Base-by-base conservation (phyloP, 2,113 vertebrate genomes). In the Sylvietta virens region DNA sequence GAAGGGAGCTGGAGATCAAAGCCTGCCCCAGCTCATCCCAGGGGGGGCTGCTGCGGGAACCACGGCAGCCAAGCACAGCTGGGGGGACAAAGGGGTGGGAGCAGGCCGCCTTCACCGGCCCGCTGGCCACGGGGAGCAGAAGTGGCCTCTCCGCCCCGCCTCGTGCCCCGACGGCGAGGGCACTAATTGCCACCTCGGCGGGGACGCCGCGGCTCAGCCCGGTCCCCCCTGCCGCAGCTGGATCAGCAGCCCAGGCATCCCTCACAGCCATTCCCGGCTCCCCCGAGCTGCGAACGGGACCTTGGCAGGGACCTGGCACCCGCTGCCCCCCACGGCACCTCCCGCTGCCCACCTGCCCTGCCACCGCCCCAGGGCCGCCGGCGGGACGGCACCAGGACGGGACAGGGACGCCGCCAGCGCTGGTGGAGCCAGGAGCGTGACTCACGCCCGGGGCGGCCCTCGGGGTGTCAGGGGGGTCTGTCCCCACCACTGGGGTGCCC, bases 21-120 rank as follows among this genome's bases (percentile, higher is more conserved):
- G 33, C 31, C 12, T 17, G 1, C 28, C 60, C 58, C 26, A 5
- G 1, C 37, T 27, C 53, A 33, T 22, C 58, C 48, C 13, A 0
- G 57, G 18, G 28, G 23, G 21, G 27, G 3, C 35, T 7, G 23
- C 35, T 14, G 10, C 0, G 0, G 67, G 33, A 62, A 6, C 10
- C 4, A 0, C 0, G 0, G 60, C n/a, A 27, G 30, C 0, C 40
- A 1, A 3, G 37, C 4, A 2, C 28, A 5, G 1, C 26, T 1
- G 5, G 23, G 40, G 72, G 60, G 6, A 33, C 2, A 0, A 6
- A 28, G 70, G 9, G 58, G 35, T 2, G 2, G 39, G 57, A 67
- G 62, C 67, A 69, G 27, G 2, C 42, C 20, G 21, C 70, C 71
- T 76, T 31, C 9, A 0, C 69, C 60, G 56, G 72, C 73, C 76